Base-by-base conservation (phyloP, 2,113 vertebrate genomes). In the Blennius ocellaris region DNA sequence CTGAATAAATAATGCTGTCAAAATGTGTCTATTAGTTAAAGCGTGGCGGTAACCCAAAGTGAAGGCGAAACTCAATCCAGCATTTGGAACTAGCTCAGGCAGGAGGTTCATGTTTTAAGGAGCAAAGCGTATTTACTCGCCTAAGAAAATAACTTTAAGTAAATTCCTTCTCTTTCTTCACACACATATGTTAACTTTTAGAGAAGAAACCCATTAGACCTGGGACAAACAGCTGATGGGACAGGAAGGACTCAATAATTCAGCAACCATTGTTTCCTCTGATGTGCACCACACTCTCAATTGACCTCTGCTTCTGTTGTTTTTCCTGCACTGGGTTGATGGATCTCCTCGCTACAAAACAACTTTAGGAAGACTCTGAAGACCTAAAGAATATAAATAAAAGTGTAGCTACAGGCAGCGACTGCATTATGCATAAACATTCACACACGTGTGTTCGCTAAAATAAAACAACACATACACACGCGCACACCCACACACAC, bases 221-320 rank as follows among this genome's bases (percentile, higher is more conserved):
- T 12, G 15, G 76, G 77, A 87, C 89, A 91, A 89, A 89, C 76
- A 84, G 89, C 81, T 89, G 82, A 83, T 89, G 83, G 82, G 85
- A 92, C 81, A 84, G 91, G 92, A 93, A 87, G 75, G 73, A 79
- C 85, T 92, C 87, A 93, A 93, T 93, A 93, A 93, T 92, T 94
- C 90, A 93, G 78, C 79, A 90, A 69, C 84, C 90, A 92, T 92
- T 93, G 93, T 94, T 93, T 90, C 82, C 81, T 83, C 74, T 87
- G 91, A 91, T 89, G 91, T 87, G 86, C 84, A 65, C 76, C 9
- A 53, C 58, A 53, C 80, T 88, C 88, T 81, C 83, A 83, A 85
- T 87, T 92, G 90, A 92, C 90, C 92, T 88, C 84, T 89, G 86
- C 78, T 81, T 76, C 80, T 56, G 81, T 82, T 90, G 83, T 87